Base-by-base conservation (phyloP, 2,888 invertebrate genomes). In the Coleophora deauratella region DNA sequence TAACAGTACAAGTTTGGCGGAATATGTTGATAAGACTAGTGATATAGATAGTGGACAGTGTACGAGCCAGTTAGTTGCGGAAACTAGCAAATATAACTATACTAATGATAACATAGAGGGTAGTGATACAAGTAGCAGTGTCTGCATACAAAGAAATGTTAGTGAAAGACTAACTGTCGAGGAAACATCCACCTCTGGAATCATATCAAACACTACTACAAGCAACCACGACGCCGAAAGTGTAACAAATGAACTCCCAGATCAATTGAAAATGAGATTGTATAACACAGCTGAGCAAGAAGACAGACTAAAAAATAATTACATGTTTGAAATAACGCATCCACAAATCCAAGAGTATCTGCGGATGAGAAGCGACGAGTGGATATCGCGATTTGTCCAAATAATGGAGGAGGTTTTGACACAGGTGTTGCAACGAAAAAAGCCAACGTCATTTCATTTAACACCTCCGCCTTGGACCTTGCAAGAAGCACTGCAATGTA, bases 391-490 rank as follows among this genome's bases (percentile, higher is more conserved):
- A 42, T 81, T 76, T 47, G 54, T 68, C 11, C 78, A 81, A 55
- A 75, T 79, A 58, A 81, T 85, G 79, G 81, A 81, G 52, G 78
- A 81, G 43, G 72, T 62, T 8, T 48, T 84, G 27, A 62, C 65
- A 28, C 67, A 72, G 44, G 55, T 79, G 30, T 53, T 82, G 41
- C 60, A 63, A 12, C 62, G 59, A 43, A 60, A 70, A 14, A 55
- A 67, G 3, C 9, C 21, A 21, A 21, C 21, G 21, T 6, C 3
- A 4, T 4, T 21, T 6, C 21, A 21, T 21, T 46, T 51, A 9
- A 51, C 71, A 45, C 70, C 69, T 1, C 73, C 78, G 0, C 77
- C 78, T 1, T 75, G 74, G 76, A 73, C 65, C 32, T 48, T 82
- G 10, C 64, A 66, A 11, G 80, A 82, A 53, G 79, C 79, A 1